These are phyloP conservation scores for Proales similis DNA, from an alignment of 1,140 invertebrate species.

Conservation along the genomic window DNA sequence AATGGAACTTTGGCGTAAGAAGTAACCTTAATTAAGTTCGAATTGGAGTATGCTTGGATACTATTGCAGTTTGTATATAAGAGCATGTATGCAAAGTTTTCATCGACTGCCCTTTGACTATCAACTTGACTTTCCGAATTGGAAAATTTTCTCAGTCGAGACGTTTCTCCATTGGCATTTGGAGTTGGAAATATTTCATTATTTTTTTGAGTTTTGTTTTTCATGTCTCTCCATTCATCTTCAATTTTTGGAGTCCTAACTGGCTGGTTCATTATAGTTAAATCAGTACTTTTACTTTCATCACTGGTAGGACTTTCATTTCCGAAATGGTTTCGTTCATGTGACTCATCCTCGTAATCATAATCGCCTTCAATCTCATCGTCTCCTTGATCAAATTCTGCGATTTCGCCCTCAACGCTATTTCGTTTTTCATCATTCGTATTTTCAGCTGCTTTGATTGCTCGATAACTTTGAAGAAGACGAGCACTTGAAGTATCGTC, in stretches of 20 bases:
- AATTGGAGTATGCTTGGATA: constrained; percentile 9
- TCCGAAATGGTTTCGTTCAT: no score
- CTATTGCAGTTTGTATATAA: constrained; percentile 18
- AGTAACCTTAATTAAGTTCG: constrained; percentile 3
- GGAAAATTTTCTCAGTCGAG: no score
- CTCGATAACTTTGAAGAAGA: constrained; percentile 16
- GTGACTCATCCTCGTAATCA: no score
- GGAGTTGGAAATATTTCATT: no score
- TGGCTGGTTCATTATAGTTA: no score
- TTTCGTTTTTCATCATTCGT: constrained; percentile 37
- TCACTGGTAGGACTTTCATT: no score
- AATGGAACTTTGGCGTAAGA: not conserved
- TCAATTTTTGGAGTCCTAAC: no score
- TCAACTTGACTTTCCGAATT: no score
- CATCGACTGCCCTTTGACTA: not conserved
- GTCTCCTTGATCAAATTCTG: not conserved
- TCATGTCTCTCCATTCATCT: no score
- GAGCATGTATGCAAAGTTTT: not conserved
- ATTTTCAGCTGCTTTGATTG: constrained; percentile 38
- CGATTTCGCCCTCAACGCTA: not conserved
- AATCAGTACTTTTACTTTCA: no score
- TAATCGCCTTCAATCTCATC: not conserved
- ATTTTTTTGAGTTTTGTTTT: no score
- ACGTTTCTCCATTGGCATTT: no score
- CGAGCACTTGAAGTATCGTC: not conserved